phyloP scores from a whole-genome alignment of 2,797 vertebrate species.

The Peromyscus attwateri region DNA sequence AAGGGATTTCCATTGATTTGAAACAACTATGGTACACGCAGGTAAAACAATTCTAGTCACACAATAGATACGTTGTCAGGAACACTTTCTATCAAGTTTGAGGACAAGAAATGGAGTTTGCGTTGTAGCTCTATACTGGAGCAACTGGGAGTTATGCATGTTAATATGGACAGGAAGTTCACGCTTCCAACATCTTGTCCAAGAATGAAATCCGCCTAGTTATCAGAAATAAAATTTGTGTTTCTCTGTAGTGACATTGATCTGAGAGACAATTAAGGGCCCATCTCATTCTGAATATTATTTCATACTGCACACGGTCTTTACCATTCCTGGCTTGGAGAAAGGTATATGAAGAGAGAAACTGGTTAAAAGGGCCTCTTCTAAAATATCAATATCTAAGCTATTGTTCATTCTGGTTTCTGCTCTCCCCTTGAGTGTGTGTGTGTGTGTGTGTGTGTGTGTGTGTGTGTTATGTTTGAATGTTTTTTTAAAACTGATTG shows the following conservation, averaged over 20 bases:
- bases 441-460: background rate
- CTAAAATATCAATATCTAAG: background rate
- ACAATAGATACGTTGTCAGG: background rate
- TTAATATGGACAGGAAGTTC: background rate
- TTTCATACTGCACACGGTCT: too few species aligned
- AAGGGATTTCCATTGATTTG: background rate
- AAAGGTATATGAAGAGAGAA: background rate
- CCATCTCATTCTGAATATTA: too few species aligned
- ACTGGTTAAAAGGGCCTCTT: fast-evolving
- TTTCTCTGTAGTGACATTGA: background rate
- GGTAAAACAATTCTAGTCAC: background rate
- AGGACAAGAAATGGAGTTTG: background rate
- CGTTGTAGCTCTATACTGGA: too few species aligned
- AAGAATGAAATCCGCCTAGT: background rate
- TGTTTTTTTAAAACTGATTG: background rate
- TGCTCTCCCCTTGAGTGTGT: background rate
- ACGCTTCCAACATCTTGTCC: too few species aligned
- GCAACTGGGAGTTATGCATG: background rate
- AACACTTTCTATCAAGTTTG: background rate
- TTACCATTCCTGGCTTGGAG: background rate
- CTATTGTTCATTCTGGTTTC: background rate
- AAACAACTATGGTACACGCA: background rate
- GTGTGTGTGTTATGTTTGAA: background rate
- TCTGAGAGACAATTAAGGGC: background rate
- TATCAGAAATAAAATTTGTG: background rate